Evolutionary conservation across 2,113 vertebrate genomes (phyloP).

Genomic region (Lanius ludovicianus): DNA sequence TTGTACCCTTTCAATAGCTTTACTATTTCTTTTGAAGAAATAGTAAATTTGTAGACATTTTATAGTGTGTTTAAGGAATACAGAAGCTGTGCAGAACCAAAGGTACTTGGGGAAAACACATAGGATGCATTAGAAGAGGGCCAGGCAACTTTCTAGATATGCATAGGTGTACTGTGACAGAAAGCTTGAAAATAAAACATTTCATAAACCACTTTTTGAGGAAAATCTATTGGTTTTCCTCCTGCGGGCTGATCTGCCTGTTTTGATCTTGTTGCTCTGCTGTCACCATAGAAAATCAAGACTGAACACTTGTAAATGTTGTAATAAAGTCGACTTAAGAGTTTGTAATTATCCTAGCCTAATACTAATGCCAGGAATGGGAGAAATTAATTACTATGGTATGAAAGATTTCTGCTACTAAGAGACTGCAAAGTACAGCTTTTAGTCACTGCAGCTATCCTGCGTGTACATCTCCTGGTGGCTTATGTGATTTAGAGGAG

Average conservation of each 20-base stretch:
- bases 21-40: background rate
- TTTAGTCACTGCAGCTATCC: background rate
- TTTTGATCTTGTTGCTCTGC: background rate
- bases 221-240: background rate
- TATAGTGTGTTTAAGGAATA: background rate
- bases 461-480: background rate
- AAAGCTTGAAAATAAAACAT: background rate
- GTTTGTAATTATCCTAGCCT: background rate
- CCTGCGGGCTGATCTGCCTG: background rate
- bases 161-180: background rate
- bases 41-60: background rate
- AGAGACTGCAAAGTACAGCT: background rate
- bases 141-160: accelerated
- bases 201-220: background rate
- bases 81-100: background rate
- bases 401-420: background rate
- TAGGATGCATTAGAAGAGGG: background rate
- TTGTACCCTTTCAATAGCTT: background rate
- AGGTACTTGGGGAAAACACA: background rate
- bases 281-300: background rate
- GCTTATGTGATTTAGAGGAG: background rate
- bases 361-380: background rate
- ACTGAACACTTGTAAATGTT: background rate
- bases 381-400: background rate
- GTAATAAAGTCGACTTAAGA: background rate